Percentiles rank a stretch among this genome's conserved stretches.
These are phyloP conservation scores for Fratercula arctica DNA, from an alignment of 2,797 vertebrate genomes.

Conservation along the genomic window DNA sequence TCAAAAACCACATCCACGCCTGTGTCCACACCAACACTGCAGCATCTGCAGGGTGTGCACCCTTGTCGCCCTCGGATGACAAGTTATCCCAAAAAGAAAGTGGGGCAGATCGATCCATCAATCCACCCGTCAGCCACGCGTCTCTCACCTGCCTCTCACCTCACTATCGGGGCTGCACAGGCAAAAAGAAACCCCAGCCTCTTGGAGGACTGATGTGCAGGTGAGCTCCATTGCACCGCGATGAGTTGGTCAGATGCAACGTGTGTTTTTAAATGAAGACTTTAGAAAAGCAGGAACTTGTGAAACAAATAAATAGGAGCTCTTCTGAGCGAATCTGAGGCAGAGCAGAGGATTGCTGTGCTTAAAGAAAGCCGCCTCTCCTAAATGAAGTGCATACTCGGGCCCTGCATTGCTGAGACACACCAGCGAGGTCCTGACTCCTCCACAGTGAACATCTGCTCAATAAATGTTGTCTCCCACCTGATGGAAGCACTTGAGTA, in stretches of 20 bases:
- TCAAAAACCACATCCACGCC: rapidly evolving
- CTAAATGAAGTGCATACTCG: rapidly evolving
- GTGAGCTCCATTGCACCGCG: neutral
- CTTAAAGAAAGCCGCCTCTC: rapidly evolving
- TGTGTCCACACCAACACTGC: rapidly evolving
- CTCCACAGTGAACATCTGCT: slow-evolving; percentile 28
- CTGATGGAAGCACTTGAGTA: neutral
- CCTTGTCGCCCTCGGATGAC: neutral
- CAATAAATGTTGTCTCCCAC: neutral
- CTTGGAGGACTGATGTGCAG: rapidly evolving
- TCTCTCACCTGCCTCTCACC: neutral
- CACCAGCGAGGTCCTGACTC: neutral
- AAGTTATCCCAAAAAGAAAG: neutral
- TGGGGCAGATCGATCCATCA: neutral
- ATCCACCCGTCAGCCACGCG: rapidly evolving
- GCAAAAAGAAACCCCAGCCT: neutral
- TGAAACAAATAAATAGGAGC: neutral
- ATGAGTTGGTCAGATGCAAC: neutral
- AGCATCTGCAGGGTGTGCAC: rapidly evolving
- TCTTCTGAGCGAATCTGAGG: neutral
- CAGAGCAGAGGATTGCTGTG: neutral
- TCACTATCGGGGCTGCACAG: neutral
- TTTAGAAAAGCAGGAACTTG: neutral
- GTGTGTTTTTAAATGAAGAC: neutral
- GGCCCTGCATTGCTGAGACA: neutral